A percentile compares a stretch with the other conserved stretches of the same genome.
Evolutionary conservation across 2,797 vertebrate species (phyloP).

Genomic region (Microctenopoma lineatum): DNA sequence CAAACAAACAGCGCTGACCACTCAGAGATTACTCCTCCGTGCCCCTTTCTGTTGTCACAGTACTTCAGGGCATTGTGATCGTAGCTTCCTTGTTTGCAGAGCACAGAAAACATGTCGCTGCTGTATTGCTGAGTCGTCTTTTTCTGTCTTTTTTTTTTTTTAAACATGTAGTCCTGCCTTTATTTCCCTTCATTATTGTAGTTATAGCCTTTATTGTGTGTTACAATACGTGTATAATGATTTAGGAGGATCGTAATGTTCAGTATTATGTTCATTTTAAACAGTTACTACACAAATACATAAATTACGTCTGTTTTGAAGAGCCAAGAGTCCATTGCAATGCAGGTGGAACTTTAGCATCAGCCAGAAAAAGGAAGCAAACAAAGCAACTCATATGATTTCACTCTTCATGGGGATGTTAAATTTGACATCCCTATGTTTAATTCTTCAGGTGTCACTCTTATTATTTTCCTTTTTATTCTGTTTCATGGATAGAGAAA

Average conservation of each 20-base stretch:
- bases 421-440: no score
- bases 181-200: neutral
- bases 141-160: slow-evolving; percentile 57
- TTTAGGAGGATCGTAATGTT: neutral
- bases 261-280: neutral
- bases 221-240: neutral
- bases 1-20: slow-evolving; percentile 54
- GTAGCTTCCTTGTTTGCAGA: slow-evolving; percentile 77
- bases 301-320: no score
- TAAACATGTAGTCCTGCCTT: neutral
- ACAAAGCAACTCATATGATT: no score
- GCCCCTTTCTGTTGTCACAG: slow-evolving; percentile 63
- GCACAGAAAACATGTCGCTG: slow-evolving; percentile 55
- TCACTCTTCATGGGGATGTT: no score
- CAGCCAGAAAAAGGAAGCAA: no score
- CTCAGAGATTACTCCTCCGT: slow-evolving; percentile 47
- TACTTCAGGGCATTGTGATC: slow-evolving; percentile 59
- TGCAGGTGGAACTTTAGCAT: no score
- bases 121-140: slow-evolving; percentile 51
- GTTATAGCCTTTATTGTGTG: slow-evolving; percentile 29
- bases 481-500: no score
- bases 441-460: no score
- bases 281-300: neutral
- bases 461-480: no score
- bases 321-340: no score